phyloP scores from a whole-genome alignment of 2,797 vertebrate genomes.

The Catamblyrhynchus diadema region DNA sequence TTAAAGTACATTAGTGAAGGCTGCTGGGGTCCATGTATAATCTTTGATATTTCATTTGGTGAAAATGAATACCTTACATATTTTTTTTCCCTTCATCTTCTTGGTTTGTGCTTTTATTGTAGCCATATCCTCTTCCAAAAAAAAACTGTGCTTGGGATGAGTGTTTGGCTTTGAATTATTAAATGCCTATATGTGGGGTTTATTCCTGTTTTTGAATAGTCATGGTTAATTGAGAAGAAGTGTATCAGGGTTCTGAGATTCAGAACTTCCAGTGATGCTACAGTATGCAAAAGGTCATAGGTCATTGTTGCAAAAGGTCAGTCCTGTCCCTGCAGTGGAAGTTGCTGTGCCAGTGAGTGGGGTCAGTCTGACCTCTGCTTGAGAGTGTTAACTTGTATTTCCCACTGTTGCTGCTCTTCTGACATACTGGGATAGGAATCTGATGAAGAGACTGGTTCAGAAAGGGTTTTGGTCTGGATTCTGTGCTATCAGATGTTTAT shows the following conservation, averaged over 20 bases:
- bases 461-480: neutral
- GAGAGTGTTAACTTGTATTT: neutral
- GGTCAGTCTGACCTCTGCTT: neutral
- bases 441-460: neutral
- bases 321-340: neutral
- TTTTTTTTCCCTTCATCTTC: neutral
- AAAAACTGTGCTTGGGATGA: neutral
- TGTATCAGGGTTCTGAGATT: neutral
- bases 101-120: neutral
- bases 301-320: neutral
- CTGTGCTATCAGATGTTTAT: neutral
- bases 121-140: neutral
- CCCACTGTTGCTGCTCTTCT: neutral
- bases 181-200: neutral
- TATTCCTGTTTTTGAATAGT: neutral
- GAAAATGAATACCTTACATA: neutral
- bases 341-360: neutral
- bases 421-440: neutral
- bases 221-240: neutral
- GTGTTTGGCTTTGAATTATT: neutral
- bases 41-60: neutral
- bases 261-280: neutral
- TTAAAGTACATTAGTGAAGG: neutral
- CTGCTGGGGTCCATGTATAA: neutral
- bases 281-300: neutral